These are phyloP conservation scores for Diceros bicornis DNA, from an alignment of 2,797 vertebrate species.

Conservation along the genomic window DNA sequence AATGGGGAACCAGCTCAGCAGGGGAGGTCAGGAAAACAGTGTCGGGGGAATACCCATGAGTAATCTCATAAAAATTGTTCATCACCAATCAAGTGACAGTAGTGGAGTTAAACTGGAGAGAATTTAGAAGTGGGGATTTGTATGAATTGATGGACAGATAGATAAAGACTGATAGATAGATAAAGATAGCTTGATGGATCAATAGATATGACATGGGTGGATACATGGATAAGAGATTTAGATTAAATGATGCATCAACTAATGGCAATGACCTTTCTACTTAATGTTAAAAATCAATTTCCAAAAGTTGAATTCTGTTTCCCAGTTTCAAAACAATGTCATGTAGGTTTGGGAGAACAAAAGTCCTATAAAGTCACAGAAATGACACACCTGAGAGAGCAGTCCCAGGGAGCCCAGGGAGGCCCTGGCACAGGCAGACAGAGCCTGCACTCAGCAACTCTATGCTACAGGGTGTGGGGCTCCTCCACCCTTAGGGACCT, in stretches of 20 bases:
- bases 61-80: not conserved
- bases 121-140: not conserved
- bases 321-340: not conserved
- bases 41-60: fast-evolving
- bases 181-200: not conserved
- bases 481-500: not conserved
- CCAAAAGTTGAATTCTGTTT: not conserved
- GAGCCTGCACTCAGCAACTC: not conserved
- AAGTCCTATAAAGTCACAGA: not conserved
- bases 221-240: not conserved
- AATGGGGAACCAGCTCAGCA: not conserved
- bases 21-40: not conserved
- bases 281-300: not conserved
- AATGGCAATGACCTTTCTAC: not conserved
- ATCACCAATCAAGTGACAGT: not conserved
- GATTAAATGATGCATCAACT: not conserved
- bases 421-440: not conserved
- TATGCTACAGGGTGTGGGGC: not conserved
- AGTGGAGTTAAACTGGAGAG: not conserved
- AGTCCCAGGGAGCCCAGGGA: not conserved
- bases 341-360: not conserved
- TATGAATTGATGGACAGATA: not conserved
- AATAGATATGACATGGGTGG: not conserved
- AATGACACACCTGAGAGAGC: not conserved
- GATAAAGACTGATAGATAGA: not conserved